These are phyloP conservation scores for Oreochromis aureus DNA, from an alignment of 2,113 vertebrate genomes.

Conservation along the genomic window DNA sequence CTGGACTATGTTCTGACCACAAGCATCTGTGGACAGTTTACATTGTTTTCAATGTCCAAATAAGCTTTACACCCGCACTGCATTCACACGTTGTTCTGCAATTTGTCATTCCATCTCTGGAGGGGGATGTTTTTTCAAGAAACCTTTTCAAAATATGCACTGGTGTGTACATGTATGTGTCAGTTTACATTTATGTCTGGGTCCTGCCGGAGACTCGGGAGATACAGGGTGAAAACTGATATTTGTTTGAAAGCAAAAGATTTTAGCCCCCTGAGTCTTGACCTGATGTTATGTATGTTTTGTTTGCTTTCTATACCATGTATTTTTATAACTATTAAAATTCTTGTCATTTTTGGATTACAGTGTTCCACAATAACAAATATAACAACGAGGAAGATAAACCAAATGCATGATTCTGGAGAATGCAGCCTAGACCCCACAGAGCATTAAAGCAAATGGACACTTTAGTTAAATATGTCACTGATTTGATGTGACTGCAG, in stretches of 20 bases:
- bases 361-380: not conserved
- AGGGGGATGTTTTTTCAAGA: conserved; percentile 14
- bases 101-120: conserved; percentile 38
- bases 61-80: conserved; percentile 3
- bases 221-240: conserved; percentile 49
- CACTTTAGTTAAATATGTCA: not conserved
- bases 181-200: conserved; percentile 52
- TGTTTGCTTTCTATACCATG: not conserved
- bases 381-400: not conserved
- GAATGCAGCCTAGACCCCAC: not conserved
- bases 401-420: not conserved
- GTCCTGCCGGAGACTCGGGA: conserved; percentile 21
- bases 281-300: not conserved
- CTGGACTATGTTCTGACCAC: conserved; percentile 7
- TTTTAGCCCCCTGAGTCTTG: conserved; percentile 1
- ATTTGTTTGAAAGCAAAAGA: conserved; percentile 18
- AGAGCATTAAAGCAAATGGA: not conserved
- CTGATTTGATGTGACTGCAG: not conserved
- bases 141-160: conserved; percentile 46
- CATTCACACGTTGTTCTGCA: conserved; percentile 32
- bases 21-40: conserved; percentile 20
- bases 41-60: conserved; percentile 27
- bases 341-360: not conserved
- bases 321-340: not conserved
- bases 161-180: conserved; percentile 49